phyloP scores from a whole-genome alignment of 2,797 vertebrate species.

The Sebastolobus alascanus region DNA sequence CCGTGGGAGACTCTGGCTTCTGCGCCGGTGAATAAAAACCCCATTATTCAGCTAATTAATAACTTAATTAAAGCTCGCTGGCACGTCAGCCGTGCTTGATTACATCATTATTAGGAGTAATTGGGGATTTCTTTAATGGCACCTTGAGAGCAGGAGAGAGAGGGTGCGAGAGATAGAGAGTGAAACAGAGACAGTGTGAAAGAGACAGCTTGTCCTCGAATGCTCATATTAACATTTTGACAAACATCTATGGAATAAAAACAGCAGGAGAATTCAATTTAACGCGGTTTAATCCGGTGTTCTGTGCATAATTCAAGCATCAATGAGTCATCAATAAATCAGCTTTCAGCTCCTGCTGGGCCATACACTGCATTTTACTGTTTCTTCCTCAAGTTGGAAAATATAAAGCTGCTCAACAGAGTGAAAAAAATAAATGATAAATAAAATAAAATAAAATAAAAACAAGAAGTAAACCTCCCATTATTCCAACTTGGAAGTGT shows the following conservation, averaged over 20 bases:
- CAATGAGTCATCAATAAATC: conserved; percentile 43
- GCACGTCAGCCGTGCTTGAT: conserved; percentile 83
- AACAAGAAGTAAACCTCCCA: neutral
- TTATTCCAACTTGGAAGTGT: neutral
- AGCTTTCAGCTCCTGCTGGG: conserved; percentile 30
- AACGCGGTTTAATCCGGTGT: conserved; percentile 43
- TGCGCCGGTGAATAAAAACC: conserved; percentile 80
- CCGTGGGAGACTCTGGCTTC: conserved; percentile 72
- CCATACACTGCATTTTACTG: neutral
- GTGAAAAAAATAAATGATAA: neutral
- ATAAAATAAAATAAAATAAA: neutral
- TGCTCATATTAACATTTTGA: conserved; percentile 49
- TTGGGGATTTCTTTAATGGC: conserved; percentile 85
- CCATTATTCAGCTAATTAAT: conserved; percentile 88
- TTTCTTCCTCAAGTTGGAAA: conserved; percentile 15
- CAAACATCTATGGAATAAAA: conserved; percentile 49
- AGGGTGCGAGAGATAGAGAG: neutral
- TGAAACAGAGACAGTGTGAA: neutral
- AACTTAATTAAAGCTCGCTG: conserved; percentile 87
- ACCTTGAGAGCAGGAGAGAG: conserved; percentile 77
- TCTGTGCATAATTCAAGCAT: conserved; percentile 38
- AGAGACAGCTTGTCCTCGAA: conserved; percentile 29
- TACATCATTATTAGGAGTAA: conserved; percentile 88
- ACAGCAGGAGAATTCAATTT: conserved; percentile 31
- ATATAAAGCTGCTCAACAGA: conserved; percentile 9